Evolutionary conservation across 2,113 vertebrate species (phyloP).

Genomic region (Petroica traversi): DNA sequence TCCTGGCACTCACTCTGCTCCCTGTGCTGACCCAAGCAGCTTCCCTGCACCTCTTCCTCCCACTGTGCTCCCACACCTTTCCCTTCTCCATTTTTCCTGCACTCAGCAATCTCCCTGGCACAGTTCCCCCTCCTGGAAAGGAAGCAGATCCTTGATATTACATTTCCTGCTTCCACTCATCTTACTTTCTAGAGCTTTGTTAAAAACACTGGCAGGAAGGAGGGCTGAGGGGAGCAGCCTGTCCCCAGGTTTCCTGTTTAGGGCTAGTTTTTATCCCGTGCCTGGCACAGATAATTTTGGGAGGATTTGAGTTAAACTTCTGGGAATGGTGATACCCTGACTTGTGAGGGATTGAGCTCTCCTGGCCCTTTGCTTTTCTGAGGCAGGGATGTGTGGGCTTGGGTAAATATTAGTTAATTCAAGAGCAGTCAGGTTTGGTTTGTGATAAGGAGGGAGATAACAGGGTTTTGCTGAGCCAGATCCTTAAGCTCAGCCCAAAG

Average conservation of each 20-base stretch:
- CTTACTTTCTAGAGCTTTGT: constrained; percentile 27
- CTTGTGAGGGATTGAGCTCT: fast-evolving
- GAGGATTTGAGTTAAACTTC: not conserved
- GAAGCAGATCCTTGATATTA: constrained; percentile 20
- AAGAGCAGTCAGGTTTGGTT: not conserved
- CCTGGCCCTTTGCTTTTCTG: not conserved
- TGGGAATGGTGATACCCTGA: not conserved
- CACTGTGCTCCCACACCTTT: not conserved
- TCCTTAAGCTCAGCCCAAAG: not conserved
- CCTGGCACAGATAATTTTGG: not conserved
- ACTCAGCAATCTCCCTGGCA: not conserved
- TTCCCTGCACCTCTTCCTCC: not conserved
- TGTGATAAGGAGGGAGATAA: not conserved
- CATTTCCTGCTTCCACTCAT: constrained; percentile 27
- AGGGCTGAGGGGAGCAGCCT: constrained; percentile 12
- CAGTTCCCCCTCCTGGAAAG: not conserved
- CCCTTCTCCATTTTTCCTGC: not conserved
- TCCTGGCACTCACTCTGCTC: not conserved
- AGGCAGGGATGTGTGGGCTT: not conserved
- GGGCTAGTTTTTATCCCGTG: not conserved
- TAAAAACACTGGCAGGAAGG: constrained; percentile 46
- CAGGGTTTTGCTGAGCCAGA: not conserved
- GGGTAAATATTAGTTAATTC: not conserved
- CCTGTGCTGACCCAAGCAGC: not conserved
- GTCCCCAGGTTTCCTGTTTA: constrained; percentile 17